Base-by-base conservation (phyloP, 2,888 invertebrate genomes). In the Eristalinus sepulchralis region DNA sequence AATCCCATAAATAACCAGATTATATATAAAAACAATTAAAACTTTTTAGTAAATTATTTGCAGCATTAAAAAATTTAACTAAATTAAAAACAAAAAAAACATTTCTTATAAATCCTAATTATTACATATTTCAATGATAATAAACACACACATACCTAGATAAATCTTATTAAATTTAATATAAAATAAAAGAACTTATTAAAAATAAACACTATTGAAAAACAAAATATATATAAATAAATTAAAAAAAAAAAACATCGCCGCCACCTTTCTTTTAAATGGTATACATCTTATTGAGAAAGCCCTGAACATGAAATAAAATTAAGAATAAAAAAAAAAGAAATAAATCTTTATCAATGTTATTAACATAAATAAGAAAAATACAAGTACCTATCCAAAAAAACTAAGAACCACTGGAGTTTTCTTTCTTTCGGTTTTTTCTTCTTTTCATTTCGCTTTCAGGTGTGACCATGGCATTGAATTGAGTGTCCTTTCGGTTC, bases 281-380 rank as follows among this genome's bases (percentile, higher is more conserved):
- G 89, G 89, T 89, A 89, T 89, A 89, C 89, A 90, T 89, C 88
- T 89, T 89, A 89, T 89, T 90, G 90, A 90, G 90, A 89, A 90
- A 89, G 89, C 89, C 89, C 88, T 57, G 73, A 85, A 86, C 67
- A 85, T 62, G 59, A 90, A 89, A 89, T 89, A 90, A 90, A 89
- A 90, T 89, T 88, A 91, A 89, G 82, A 89, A 88, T 80, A 70
- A 83, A 86, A 87, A 78, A 77, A 70, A 81, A 88, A 88, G 89
- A 90, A 89, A 89, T 82, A 89, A 91, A 82, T 78, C 85, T 85
- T 90, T 91, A 91, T 91, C 91, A 91, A 91, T 91, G 91, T 91
- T 91, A 91, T 91, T 91, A 91, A 90, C 90, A 91, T 90, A 90
- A 90, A 90, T 91, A 91, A 90, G 90, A 91, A 91, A 90, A 91